Percentiles rank a stretch among this genome's conserved stretches.
Evolutionary conservation across 2,797 vertebrate genomes (phyloP).

Genomic region (Pseudopleuronectes americanus): DNA sequence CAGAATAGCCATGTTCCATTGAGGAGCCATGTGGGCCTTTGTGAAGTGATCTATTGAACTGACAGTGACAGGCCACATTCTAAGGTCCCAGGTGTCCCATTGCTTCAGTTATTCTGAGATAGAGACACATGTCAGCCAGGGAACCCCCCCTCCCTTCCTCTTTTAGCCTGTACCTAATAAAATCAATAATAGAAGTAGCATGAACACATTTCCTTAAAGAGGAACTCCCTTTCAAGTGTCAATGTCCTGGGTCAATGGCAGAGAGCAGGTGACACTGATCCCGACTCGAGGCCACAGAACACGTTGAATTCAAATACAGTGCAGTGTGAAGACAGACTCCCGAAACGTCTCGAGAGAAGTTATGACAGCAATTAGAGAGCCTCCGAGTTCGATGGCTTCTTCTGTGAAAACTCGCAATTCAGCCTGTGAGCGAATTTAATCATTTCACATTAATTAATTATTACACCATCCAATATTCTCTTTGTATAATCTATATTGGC

Average conservation of each 20-base stretch:
- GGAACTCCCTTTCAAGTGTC: conserved; percentile 18
- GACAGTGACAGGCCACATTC: conserved; percentile 57
- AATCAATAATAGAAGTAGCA: conserved; percentile 57
- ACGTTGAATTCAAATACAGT: conserved; percentile 7
- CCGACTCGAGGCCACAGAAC: conserved; percentile 4
- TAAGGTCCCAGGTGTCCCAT: conserved; percentile 51
- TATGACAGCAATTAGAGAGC: conserved; percentile 8
- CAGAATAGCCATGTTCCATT: conserved; percentile 62
- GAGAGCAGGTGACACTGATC: conserved; percentile 3
- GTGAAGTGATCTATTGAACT: conserved; percentile 69
- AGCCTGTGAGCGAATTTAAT: conserved; percentile 49
- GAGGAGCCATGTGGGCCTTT: conserved; percentile 32
- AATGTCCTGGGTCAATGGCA: conserved; percentile 30
- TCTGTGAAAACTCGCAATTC: conserved; percentile 41
- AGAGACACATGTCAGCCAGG: conserved; percentile 35
- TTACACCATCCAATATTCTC: conserved; percentile 56
- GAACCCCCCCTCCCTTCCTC: conserved; percentile 12
- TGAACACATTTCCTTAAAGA: conserved; percentile 29
- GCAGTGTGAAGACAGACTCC: conserved; percentile 1
- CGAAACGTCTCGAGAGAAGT: conserved; percentile 3
- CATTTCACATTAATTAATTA: conserved; percentile 61
- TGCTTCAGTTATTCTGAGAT: conserved; percentile 63
- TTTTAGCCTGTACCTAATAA: conserved; percentile 46
- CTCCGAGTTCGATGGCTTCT: conserved; percentile 14
- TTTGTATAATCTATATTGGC: conserved; percentile 30